Base-by-base conservation (phyloP, 2,113 vertebrate genomes). In the Hypomesus transpacificus region DNA sequence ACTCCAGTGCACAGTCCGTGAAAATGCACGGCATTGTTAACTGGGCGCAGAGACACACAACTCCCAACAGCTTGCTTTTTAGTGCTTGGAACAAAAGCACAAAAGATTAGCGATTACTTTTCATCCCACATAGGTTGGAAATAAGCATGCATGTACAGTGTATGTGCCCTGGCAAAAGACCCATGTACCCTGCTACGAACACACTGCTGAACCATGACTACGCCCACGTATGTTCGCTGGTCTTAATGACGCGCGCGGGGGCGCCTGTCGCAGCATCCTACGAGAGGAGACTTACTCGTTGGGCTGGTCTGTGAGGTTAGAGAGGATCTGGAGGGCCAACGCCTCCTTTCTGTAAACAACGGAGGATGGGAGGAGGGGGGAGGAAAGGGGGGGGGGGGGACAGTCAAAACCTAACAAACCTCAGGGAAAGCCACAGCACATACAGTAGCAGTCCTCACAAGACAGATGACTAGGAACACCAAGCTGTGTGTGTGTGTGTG, bases 301-400 rank as follows among this genome's bases (percentile, higher is more conserved):
- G 80, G 74, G 90, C 77, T 81, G 87, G 86, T 91, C 91, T 91
- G 92, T 89, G 78, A 93, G 79, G 84, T 85, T 57, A 89, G 90
- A 89, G 85, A 91, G 84, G 87, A 90, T 85, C 90, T 91, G 91
- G 89, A 92, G 90, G 89, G 90, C 83, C 87, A 93, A 90, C 87
- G 86, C 89, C 90, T 92, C 92, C 89, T 90, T 91, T 92, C 91
- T 93, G 91, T 90, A 92, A 92, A 89, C 79, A 83, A 83, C 66
- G 80, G 86, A 87, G 90, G 75, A 92, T 82, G 83, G 89, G 88
- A 84, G 88, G 82, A 83, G 51, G 54, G 54, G 67, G 69, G 46
- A 39, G 51, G 66, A 24, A 62, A 58, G 67, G 69, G 46, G 31
- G 14, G 31, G 39, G 34, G 31, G 39, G 46, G 34, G 66, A 24